phyloP scores from a whole-genome alignment of 1,140 invertebrate species.

The Drosophila tsacasi region DNA sequence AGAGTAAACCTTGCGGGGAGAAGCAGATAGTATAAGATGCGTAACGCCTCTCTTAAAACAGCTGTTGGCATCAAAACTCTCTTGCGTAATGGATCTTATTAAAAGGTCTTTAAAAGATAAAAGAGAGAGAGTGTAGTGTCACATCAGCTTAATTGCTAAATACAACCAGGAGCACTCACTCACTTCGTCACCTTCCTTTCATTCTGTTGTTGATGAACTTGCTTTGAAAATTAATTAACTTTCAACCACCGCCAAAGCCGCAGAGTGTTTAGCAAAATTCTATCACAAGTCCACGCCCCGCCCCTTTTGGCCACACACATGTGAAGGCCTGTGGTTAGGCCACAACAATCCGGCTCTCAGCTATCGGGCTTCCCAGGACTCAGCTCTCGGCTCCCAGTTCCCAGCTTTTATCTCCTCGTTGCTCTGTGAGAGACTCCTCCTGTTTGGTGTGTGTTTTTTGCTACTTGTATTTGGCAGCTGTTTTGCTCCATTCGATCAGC shows the following conservation, averaged over 20 bases:
- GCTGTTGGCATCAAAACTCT: neutral
- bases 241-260: constrained; percentile 3
- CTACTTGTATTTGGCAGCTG: constrained; percentile 9
- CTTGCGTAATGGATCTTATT: neutral
- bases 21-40: neutral
- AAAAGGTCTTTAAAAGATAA: neutral
- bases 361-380: neutral
- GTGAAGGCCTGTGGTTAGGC: constrained; percentile 71
- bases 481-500: constrained; percentile 8
- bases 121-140: neutral
- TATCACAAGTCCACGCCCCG: constrained; percentile 30
- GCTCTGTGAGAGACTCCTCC: neutral
- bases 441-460: constrained; percentile 8
- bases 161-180: constrained; percentile 9
- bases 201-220: constrained; percentile 33
- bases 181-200: neutral
- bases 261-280: constrained; percentile 67
- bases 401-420: neutral
- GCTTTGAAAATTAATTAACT: constrained; percentile 58
- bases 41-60: neutral
- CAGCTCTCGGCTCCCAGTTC: neutral
- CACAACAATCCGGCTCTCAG: constrained; percentile 64
- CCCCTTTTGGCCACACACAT: constrained; percentile 32
- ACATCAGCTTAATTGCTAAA: constrained; percentile 18
- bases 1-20: no score